Base-by-base conservation (phyloP, 37 sponge, comb jelly and placozoan genomes). In the Ianthella basta region DNA sequence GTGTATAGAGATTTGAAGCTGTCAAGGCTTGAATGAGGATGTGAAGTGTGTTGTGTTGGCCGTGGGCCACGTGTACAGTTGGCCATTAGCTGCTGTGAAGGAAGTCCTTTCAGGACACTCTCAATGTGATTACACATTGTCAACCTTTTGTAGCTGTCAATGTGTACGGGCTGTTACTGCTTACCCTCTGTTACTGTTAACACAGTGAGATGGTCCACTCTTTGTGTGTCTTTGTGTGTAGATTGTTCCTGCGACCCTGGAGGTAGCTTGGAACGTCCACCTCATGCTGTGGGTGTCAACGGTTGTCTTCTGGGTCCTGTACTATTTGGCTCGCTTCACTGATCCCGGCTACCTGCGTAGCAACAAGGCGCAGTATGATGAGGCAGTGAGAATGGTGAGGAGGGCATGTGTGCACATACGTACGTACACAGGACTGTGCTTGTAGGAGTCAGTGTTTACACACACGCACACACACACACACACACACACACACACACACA, bases 271-370 rank as follows among this genome's bases (percentile, higher is more conserved):
- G 59, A 85, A 72, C 27, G 38, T 83, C 0, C 96, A 96, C 63
- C 15, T 91, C 0, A 36, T 37, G 32, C 91, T 93, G 81, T 86
- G 86, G 84, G 59, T 92, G 29, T 55, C 57, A 40, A 88, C 73
- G 20, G 57, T 91, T 10, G 66, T 91, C n/a, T 57, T 91, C 84
- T 96, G 96, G 96, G 38, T 96, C 16, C 50, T 91, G 65, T 96
- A 87, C 55, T 44, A 87, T 6, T 80, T 88, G 57, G 60, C 84
- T 24, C 84, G 84, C 56, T 86, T 87, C 30, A 69, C 78, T 24
- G 87, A 96, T 40, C 94, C 96, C 23, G 96, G 96, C 20, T 90
- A 88, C 56, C 86, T 96, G 54, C 68, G 82, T 4, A 24, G 61
- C 15, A 88, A 96, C 84, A 82, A 67, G 60, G 82, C 80, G 37